These are phyloP conservation scores for Notodonta ziczac DNA, from an alignment of 2,888 invertebrate genomes.

Conservation along the genomic window DNA sequence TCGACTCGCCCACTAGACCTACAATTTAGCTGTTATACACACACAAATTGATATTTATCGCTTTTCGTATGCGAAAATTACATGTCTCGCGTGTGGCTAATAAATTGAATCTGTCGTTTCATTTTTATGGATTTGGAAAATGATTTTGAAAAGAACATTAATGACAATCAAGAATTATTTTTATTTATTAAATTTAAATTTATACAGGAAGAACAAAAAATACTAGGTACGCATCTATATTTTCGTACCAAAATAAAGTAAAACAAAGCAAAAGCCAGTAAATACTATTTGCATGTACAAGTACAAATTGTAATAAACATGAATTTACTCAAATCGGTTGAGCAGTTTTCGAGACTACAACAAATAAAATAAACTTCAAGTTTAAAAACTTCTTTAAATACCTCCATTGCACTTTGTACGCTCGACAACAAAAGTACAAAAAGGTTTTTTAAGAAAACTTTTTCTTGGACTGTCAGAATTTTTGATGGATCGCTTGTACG, in stretches of 20 bases:
- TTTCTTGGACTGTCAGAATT: conserved; percentile 70
- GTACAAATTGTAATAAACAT: conserved; percentile 4
- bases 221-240: too few relatives aligned
- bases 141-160: not conserved
- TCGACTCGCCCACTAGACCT: conserved; percentile 50
- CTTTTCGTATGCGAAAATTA: conserved; percentile 58
- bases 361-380: conserved; percentile 33
- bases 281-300: not conserved
- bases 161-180: too few relatives aligned
- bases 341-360: conserved; percentile 34
- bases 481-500: conserved; percentile 72
- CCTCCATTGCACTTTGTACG: conserved; percentile 30
- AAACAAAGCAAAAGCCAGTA: not conserved
- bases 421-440: conserved; percentile 43
- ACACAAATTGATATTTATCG: conserved; percentile 69
- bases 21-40: conserved; percentile 56
- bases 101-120: conserved; percentile 32
- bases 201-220: too few relatives aligned
- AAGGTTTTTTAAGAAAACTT: conserved; percentile 39
- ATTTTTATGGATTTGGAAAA: conserved; percentile 12
- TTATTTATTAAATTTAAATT: too few relatives aligned
- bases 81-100: conserved; percentile 43
- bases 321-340: conserved; percentile 29
- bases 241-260: not conserved
- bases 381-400: conserved; percentile 33